These are phyloP conservation scores for Melanaphis sacchari DNA, from an alignment of 1,140 invertebrate genomes.

Conservation along the genomic window DNA sequence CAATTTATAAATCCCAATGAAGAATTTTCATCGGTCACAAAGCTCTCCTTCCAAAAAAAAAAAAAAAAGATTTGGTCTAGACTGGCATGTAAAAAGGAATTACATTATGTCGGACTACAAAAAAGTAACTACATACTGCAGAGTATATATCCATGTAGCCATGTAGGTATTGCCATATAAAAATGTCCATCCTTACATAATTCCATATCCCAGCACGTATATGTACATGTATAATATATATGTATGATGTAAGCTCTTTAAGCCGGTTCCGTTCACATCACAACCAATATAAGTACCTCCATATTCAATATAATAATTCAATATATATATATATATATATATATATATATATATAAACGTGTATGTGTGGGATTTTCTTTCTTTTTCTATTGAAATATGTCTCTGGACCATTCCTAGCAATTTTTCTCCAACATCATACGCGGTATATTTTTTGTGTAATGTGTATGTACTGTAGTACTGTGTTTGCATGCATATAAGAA, in stretches of 20 bases:
- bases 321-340: neutral
- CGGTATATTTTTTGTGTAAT: neutral
- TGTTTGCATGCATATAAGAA: neutral
- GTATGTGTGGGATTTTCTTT: neutral
- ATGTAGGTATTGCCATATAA: constrained; percentile 36
- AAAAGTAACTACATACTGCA: constrained; percentile 29
- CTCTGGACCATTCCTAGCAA: constrained; percentile 39
- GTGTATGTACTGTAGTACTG: neutral
- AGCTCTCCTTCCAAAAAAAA: constrained; percentile 35
- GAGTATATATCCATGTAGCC: neutral
- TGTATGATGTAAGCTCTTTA: constrained; percentile 52
- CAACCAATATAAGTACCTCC: constrained; percentile 36
- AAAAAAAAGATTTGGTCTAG: constrained; percentile 50
- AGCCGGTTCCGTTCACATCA: constrained; percentile 47
- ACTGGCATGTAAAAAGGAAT: constrained; percentile 53
- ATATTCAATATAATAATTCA: neutral
- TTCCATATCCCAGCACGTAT: neutral
- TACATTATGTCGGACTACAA: constrained; percentile 46
- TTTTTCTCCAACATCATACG: constrained; percentile 36
- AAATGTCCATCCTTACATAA: constrained; percentile 55
- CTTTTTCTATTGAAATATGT: constrained; percentile 50
- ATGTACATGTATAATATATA: neutral
- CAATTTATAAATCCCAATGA: constrained; percentile 50
- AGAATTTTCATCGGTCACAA: constrained; percentile 50
- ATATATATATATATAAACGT: neutral